phyloP scores from a whole-genome alignment of 2,113 vertebrate species.

The Bufo bufo region DNA sequence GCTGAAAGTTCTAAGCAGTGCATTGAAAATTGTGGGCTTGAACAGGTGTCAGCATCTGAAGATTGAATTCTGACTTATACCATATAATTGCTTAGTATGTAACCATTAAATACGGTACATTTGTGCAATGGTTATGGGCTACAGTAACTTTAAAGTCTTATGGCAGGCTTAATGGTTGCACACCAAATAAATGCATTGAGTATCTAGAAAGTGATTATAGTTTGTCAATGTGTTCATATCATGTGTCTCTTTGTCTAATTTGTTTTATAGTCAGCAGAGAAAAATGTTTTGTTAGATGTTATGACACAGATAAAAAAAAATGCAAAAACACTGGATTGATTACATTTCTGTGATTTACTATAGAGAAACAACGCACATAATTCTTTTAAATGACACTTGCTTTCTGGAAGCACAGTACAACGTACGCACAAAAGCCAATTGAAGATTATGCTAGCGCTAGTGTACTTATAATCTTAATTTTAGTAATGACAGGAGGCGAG shows the following conservation, averaged over 20 bases:
- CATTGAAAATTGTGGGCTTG: neutral
- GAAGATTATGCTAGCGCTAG: too few relatives aligned
- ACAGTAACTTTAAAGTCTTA: too few relatives aligned
- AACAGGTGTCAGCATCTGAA: neutral
- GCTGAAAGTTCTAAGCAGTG: neutral
- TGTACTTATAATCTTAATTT: too few relatives aligned
- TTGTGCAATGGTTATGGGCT: neutral
- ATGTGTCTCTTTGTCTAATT: conserved; percentile 74
- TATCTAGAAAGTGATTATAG: conserved; percentile 70
- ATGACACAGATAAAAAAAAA: neutral
- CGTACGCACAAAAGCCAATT: too few relatives aligned
- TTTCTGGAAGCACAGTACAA: neutral
- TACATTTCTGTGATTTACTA: neutral
- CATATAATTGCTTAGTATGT: conserved; percentile 16
- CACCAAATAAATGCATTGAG: conserved; percentile 65
- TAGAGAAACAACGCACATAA: neutral
- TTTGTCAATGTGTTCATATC: conserved; percentile 63
- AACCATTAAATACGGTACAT: conserved; percentile 10
- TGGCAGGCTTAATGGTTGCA: conserved; percentile 62
- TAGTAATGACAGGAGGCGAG: too few relatives aligned
- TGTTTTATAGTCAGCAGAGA: conserved; percentile 71
- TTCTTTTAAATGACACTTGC: neutral
- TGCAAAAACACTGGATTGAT: neutral
- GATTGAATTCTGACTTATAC: neutral
- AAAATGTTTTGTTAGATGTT: conserved; percentile 63